Base-by-base conservation (phyloP, 2,797 vertebrate species). In the Falco peregrinus region DNA sequence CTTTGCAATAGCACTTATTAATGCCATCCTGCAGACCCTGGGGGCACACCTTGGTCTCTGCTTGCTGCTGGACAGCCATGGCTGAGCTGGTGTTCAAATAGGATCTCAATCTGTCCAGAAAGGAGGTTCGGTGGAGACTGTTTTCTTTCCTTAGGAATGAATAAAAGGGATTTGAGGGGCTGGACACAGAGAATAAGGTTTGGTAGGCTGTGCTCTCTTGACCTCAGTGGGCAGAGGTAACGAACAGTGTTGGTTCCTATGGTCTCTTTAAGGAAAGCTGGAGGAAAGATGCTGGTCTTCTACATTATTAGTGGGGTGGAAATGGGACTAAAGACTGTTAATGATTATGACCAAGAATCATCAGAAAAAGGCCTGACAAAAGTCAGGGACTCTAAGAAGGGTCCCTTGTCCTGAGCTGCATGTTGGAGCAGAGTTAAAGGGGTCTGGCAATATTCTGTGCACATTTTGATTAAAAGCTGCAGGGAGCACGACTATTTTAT, bases 11-110 rank as follows among this genome's bases (percentile, higher is more conserved):
- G 19, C 37, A 12, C 15, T 69, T 25, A 28, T 6, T 68, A 41
- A 39, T 5, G 33, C 4, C 24, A 22, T 63, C 54, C 39, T 56
- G 6, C 17, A 60, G 21, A 8, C 51, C 6, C 35, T 8, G 53
- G 47, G 76, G 39, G 17, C 47, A 70, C 25, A 41, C 7, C 33
- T 35, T 1, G 1, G n/a, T 31, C 31, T 64, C 41, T 57, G 51
- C 51, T 67, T 61, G 59, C 43, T 57, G 53, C 41, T 48, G 25
- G 8, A 45, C 24, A 43, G 43, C n/a, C 43, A 43, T 18, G 29
- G 28, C 69, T 11, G 7, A 57, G 48, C 28, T 13, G 0, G 1
- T 29, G 25, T 33, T 65, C 73, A 16, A 41, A 78, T 0, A 21
- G 18, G 6, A 45, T 15, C 35, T 41, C 37, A 53, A 2, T 17